phyloP scores from a whole-genome alignment of 2,888 invertebrate species.

The Agriopis marginaria region DNA sequence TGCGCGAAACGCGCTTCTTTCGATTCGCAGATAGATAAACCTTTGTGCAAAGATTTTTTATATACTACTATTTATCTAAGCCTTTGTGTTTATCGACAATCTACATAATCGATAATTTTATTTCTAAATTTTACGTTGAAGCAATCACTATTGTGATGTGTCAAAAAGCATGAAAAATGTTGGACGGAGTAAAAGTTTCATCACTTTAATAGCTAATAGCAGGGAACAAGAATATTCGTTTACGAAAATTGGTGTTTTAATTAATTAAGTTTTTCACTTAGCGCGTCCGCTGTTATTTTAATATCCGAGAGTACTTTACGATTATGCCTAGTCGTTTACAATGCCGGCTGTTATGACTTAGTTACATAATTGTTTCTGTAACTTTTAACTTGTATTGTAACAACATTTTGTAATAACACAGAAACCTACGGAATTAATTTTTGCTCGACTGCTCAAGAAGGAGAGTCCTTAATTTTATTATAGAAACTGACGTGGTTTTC shows the following conservation, averaged over 20 bases:
- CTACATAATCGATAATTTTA: no score
- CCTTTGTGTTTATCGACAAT: no score
- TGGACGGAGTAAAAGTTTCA: background rate
- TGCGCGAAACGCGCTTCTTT: no score
- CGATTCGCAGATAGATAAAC: no score
- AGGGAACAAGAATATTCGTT: conserved; percentile 8
- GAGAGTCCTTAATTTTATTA: no score
- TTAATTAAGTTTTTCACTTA: conserved; percentile 32
- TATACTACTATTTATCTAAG: no score
- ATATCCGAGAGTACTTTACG: conserved; percentile 18
- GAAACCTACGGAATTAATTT: background rate
- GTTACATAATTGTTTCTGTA: background rate
- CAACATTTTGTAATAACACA: conserved; percentile 5
- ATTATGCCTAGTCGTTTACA: background rate
- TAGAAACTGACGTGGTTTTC: no score
- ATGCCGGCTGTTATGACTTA: conserved; percentile 11
- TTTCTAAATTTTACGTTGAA: no score
- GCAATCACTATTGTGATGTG: no score
- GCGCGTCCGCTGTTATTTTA: conserved; percentile 16
- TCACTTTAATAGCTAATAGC: conserved; percentile 30
- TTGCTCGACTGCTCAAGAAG: background rate
- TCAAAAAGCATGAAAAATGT: no score
- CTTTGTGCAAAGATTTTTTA: no score
- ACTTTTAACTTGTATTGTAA: background rate
- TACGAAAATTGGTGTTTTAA: conserved; percentile 24